These are phyloP conservation scores for Phataginus tricuspis DNA, from an alignment of 2,797 vertebrate genomes.

Conservation along the genomic window DNA sequence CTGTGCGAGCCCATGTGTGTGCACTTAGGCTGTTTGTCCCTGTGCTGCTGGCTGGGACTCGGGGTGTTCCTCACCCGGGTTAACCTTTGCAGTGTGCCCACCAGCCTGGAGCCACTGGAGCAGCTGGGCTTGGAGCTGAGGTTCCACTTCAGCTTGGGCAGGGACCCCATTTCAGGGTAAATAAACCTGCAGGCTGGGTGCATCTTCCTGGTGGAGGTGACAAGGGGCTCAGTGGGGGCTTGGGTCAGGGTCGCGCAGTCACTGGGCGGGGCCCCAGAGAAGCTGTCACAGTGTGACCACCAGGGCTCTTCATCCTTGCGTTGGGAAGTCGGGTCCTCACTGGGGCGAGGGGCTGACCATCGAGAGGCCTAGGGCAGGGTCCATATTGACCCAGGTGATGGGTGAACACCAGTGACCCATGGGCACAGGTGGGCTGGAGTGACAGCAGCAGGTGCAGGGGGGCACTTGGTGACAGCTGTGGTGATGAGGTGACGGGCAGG, in stretches of 20 bases:
- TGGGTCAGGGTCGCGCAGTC: background rate
- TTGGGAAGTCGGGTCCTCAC: background rate
- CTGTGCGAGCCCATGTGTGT: background rate
- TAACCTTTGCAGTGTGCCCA: constrained; percentile 32
- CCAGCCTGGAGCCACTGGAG: background rate
- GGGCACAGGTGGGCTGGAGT: background rate
- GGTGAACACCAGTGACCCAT: background rate
- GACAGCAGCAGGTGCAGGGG: no score
- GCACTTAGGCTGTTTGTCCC: no score
- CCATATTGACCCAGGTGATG: background rate
- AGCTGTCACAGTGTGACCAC: background rate
- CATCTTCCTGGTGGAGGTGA: background rate
- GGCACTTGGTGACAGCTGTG: background rate
- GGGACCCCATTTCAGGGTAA: constrained; percentile 60
- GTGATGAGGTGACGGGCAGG: background rate
- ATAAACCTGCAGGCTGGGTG: background rate
- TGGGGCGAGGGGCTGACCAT: background rate
- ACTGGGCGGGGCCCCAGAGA: background rate
- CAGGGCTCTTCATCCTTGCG: background rate
- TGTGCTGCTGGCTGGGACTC: background rate
- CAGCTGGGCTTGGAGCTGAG: background rate
- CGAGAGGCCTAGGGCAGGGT: background rate
- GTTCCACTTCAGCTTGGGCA: constrained; percentile 38
- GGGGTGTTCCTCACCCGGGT: background rate
- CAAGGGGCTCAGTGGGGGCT: background rate